Conservation (phyloP, 2,113 vertebrate genomes). For the rabbit (Oryctolagus cuniculus) region mOryCun1.1 NC_091453.1:87254501-87255000, state of each 20-base stretch:
- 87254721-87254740: not conserved
- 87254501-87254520: too few species aligned
- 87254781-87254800: not conserved
- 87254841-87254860: not conserved
- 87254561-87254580: not conserved
- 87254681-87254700: not conserved
- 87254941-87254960: not conserved
- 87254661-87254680: not conserved
- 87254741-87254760: not conserved
- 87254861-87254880: conserved; percentile 1
- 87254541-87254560: too few species aligned
- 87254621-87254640: not conserved
- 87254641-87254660: not conserved
- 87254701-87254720: conserved; percentile 30
- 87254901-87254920: conserved; percentile 3
- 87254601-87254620: conserved; percentile 5
- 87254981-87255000: not conserved
- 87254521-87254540: too few species aligned
- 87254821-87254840: not conserved
- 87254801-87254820: not conserved
- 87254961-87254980: not conserved
- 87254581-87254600: conserved; percentile 38
- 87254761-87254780: not conserved
- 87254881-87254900: not conserved
- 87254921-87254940: conserved; percentile 2